Evolutionary conservation across 2,113 vertebrate species (phyloP).

Genomic region (Nicator chloris): DNA sequence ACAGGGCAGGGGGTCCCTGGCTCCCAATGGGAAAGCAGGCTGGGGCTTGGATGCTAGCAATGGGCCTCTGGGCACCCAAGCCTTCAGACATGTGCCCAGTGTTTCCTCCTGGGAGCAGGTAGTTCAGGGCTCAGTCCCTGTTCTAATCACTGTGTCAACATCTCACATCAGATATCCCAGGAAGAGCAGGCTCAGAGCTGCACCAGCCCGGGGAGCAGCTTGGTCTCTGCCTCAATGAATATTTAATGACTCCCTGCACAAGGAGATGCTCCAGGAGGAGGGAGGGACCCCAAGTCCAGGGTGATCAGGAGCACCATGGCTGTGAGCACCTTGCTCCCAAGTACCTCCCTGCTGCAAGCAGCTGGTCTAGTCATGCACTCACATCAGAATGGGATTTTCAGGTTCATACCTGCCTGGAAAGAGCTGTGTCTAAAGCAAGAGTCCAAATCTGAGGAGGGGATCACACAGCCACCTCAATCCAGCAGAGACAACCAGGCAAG

Average conservation of each 20-base stretch:
- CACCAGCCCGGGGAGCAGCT: accelerated
- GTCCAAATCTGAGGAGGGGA: background rate
- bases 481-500: background rate
- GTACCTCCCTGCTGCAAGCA: background rate
- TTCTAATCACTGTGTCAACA: slow-evolving; percentile 21
- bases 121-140: background rate
- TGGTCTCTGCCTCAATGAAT: background rate
- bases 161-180: background rate
- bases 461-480: background rate
- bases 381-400: background rate
- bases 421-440: background rate
- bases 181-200: background rate
- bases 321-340: background rate
- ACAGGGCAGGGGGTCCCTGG: background rate
- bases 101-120: background rate
- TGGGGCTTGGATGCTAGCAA: background rate
- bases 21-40: accelerated
- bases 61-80: background rate
- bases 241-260: slow-evolving; percentile 37
- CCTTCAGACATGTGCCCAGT: background rate
- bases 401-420: background rate
- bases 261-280: background rate
- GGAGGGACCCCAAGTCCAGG: background rate
- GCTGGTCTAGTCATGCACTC: background rate
- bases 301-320: accelerated